Base-by-base conservation (phyloP, 2,113 vertebrate genomes). In the Archocentrus centrarchus region DNA sequence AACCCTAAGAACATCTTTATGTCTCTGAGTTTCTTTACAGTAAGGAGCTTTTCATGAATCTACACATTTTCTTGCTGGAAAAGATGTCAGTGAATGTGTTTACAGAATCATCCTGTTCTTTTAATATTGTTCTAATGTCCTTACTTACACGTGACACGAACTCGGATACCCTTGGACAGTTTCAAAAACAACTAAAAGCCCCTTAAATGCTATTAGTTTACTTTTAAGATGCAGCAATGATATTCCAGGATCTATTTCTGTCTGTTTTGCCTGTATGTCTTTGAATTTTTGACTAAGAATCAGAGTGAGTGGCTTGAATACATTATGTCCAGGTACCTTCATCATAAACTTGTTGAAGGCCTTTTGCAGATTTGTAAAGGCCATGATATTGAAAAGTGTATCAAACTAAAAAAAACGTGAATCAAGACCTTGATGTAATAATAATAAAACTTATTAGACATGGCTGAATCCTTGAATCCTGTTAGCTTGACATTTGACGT, bases 131-230 rank as follows among this genome's bases (percentile, higher is more conserved):
- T 11, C 41, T 13, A 44, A 44, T 11, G 9, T 41, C 39, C 9
- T 44, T 44, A 44, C n/a, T 10, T 41, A 3, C 5, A 66, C 7
- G 6, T 11, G 24, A 0, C 2, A 7, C 0, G 1, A 24, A 13
- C 63, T 66, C n/a, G n/a, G 37, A 66, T 15, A 44, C 13, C 63
- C 37, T 66, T 1, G 1, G 37, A 44, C 62, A 24, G 37, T 13
- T 41, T 37, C 7, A 41, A 64, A 66, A 24, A 9, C 62, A 41
- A 20, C 6, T 11, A 1, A 22, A 0, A 11, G 0, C 7, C 2
- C 11, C 63, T 44, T 24, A 66, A 3, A 44, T n/a, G 41, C n/a
- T 1, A 0, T 47, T 47, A 1, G 1, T 22, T 47, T 68, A 47
- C 17, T 18, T 11, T 27, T 27, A 22, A 6, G 39, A 24, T 20